phyloP scores from a whole-genome alignment of 2,888 invertebrate genomes.

The Troilus luridus region DNA sequence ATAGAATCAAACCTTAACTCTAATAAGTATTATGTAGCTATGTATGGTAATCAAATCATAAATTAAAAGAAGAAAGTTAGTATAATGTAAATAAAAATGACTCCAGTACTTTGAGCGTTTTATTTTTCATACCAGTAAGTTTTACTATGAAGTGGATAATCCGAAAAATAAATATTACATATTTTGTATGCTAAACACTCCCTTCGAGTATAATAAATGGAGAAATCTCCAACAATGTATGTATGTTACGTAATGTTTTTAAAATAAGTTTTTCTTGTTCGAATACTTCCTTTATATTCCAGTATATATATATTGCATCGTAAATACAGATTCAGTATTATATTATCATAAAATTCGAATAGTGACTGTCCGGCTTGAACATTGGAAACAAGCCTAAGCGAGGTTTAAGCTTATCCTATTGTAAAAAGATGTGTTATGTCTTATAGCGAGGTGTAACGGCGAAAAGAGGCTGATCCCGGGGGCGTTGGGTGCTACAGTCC shows the following conservation, averaged over 20 bases:
- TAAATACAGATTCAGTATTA: neutral
- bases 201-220: neutral
- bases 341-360: slow-evolving; percentile 10
- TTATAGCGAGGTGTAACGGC: neutral
- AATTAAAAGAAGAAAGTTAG: too few relatives aligned
- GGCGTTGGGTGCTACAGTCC: neutral
- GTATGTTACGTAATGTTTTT: neutral
- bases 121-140: too few relatives aligned
- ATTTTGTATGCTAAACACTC: neutral
- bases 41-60: too few relatives aligned
- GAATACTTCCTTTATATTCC: neutral
- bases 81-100: too few relatives aligned
- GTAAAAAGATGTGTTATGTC: slow-evolving; percentile 5
- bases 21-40: too few relatives aligned
- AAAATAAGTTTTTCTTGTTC: neutral
- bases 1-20: too few relatives aligned
- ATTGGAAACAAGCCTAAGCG: neutral
- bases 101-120: too few relatives aligned
- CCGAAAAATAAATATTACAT: neutral
- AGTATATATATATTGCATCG: neutral
- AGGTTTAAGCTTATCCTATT: neutral
- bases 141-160: neutral
- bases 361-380: neutral
- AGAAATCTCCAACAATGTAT: neutral
- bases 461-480: slow-evolving; percentile 5